Evolutionary conservation across 2,113 vertebrate genomes (phyloP).

Genomic region (Neolamprologus hecqui): DNA sequence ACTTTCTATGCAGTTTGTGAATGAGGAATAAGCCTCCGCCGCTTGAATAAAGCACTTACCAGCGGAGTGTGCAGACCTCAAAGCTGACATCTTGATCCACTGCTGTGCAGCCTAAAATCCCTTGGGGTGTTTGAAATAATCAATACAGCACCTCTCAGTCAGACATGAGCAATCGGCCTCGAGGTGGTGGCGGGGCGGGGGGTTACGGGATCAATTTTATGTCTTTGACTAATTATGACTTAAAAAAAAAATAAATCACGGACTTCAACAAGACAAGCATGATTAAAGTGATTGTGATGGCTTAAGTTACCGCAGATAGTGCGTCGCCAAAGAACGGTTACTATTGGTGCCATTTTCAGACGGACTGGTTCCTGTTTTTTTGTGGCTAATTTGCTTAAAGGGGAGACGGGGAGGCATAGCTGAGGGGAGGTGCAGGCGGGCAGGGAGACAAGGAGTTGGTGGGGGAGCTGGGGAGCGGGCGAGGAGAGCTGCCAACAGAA

Average conservation of each 20-base stretch:
- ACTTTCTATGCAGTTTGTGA: not conserved
- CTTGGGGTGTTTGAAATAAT: not conserved
- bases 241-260: not conserved
- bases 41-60: not conserved
- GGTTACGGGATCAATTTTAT: not conserved
- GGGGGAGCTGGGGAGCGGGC: not conserved
- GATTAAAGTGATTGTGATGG: not conserved
- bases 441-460: not conserved
- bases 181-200: not conserved
- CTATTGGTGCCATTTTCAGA: not conserved
- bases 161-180: not conserved
- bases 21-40: not conserved
- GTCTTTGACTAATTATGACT: not conserved
- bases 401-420: not conserved
- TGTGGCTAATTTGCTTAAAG: not conserved
- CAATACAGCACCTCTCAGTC: not conserved
- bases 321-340: not conserved
- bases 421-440: not conserved
- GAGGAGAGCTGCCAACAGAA: not conserved
- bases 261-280: not conserved
- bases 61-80: not conserved
- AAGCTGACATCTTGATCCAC: slow-evolving; percentile 1
- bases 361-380: not conserved
- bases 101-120: not conserved
- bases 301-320: not conserved